Base-by-base conservation (phyloP, 2,113 vertebrate genomes). In the Origma solitaria region DNA sequence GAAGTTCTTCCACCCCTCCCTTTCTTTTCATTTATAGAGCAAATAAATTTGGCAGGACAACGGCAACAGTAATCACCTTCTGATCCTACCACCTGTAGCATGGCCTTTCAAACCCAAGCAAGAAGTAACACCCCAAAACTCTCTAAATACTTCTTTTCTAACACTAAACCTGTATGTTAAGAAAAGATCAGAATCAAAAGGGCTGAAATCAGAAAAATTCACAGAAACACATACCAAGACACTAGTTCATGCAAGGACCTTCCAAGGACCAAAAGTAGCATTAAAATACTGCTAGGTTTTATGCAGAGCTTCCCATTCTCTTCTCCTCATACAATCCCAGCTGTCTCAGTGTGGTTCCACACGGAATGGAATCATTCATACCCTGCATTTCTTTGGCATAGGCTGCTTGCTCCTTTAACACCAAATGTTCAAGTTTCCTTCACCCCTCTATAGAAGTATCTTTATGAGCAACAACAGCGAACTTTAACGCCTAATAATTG, bases 351-450 rank as follows among this genome's bases (percentile, higher is more conserved):
- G 8, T n/a, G 13, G 15, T 37, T 87, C n/a, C 28, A n/a, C 22
- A 23, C 15, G 4, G 4, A 84, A 79, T 1, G 2, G 22, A 64
- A 13, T 12, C n/a, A 64, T 31, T 7, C 9, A 16, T 28, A 68
- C 8, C 2, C 13, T 3, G 1, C 10, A 16, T 7, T 11, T 15
- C 30, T 64, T 60, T 3, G 1, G 8, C 7, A 8, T 0, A 50
- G 6, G 21, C 30, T 70, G 19, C 33, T 31, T 27, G 19, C 9
- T 50, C 15, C 27, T 83, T 13, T 28, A 47, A 45, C 27, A 54
- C 12, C 16, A 30, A 44, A 58, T 15, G 30, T 12, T 30, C 30
- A 61, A 16, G 10, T 30, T 27, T 14, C 25, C 4, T 23, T 9
- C 4, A 60, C 1, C 2, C 1, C 27, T 50, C 21, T 11, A 44